These are phyloP conservation scores for Cryptus viduatorius DNA, from an alignment of 2,888 invertebrate species.

Conservation along the genomic window DNA sequence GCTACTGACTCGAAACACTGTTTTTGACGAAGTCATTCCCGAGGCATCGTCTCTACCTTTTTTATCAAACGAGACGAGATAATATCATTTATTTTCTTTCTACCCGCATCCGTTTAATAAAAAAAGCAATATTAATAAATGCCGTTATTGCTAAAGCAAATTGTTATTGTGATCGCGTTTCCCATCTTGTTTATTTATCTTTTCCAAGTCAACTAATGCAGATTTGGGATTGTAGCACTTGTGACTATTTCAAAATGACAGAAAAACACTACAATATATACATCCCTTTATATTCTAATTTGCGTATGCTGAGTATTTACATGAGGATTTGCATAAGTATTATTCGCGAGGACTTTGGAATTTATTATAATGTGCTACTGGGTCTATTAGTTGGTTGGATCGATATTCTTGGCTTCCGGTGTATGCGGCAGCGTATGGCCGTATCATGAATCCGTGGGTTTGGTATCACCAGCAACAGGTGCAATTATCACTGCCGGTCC, in stretches of 20 bases:
- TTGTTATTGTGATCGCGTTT: no score
- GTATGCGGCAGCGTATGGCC: constrained; percentile 75
- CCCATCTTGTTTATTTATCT: no score
- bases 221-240: no score
- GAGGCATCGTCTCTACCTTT: neutral
- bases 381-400: constrained; percentile 65
- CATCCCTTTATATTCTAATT: neutral
- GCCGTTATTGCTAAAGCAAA: no score
- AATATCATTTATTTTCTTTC: no score
- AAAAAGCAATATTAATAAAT: no score
- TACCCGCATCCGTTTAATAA: no score
- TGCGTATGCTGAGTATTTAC: neutral
- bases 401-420: constrained; percentile 67
- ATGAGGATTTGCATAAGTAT: neutral
- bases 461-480: constrained; percentile 74
- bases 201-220: no score
- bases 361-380: neutral
- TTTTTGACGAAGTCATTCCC: neutral
- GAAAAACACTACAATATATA: neutral
- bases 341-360: neutral
- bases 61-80: neutral
- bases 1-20: constrained; percentile 1
- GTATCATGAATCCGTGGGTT: constrained; percentile 74
- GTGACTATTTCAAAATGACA: neutral
- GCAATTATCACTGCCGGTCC: constrained; percentile 54